Base-by-base conservation (phyloP, 37 sponge, comb jelly and placozoan genomes). In the Chondrilla cf. caribensis region DNA sequence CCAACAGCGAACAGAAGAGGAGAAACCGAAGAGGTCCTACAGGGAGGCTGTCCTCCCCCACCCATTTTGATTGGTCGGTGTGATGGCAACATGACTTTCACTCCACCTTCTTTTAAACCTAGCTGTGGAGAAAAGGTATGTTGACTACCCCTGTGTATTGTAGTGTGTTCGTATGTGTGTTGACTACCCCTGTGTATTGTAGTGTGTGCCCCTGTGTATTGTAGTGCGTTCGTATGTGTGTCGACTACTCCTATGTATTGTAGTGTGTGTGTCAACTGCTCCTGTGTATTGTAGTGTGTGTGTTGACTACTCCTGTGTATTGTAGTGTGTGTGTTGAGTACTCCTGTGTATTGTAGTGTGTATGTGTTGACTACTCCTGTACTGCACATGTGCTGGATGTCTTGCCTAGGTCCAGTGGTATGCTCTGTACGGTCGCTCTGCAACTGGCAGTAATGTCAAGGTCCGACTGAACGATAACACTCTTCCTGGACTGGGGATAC, bases 371-470 rank as follows among this genome's bases (percentile, higher is more conserved):
- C n/a, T n/a, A n/a, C n/a, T n/a, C n/a, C n/a, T n/a, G n/a, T n/a
- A n/a, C n/a, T 47, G 51, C 51, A 47, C 11, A 11, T 47, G 51
- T 47, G 51, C 51, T 14, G 6, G 6, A 11, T 47, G 11, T 47
- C 39, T 38, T 40, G 60, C 25, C 26, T 79, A 75, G 85, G 90
- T 96, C 11, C 28, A 66, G 57, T 97, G 91, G 80, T 97, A 94
- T 65, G 37, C 78, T 25, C 79, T 97, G 58, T 97, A 82, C 84
- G 97, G 97, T 0, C 80, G 97, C 22, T 43, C 43, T 17, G 88
- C 93, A 5, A 82, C 77, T 55, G 95, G 97, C 7, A 93, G 92
- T 82, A 94, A 94, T 58, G 86, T 91, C 55, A 91, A 91, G 60
- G 97, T 94, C n/a, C 83, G 97, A 31, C 77, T 94, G 59, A 86